Conservation (phyloP, 2,113 vertebrate species). For the Lophius piscatorius region DNA sequence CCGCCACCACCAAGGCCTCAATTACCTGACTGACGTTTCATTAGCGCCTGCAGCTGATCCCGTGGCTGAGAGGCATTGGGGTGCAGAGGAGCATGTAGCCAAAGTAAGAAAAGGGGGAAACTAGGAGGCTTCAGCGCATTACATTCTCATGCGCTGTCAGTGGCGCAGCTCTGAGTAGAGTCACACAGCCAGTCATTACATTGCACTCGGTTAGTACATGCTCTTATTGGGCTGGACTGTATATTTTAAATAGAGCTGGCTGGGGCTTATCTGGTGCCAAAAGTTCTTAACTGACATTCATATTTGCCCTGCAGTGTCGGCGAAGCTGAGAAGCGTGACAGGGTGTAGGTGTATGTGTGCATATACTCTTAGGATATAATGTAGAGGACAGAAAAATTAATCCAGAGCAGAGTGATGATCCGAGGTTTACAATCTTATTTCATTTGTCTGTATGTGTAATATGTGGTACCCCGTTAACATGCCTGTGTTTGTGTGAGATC, state of each 20-base stretch:
- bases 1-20: constrained; percentile 76
- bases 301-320: constrained; percentile 28
- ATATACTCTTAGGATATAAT: constrained; percentile 15
- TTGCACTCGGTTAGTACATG: constrained; percentile 72
- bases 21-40: constrained; percentile 83
- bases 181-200: constrained; percentile 72
- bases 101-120: constrained; percentile 28
- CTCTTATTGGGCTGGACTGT: constrained; percentile 67
- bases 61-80: constrained; percentile 76
- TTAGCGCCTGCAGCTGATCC: constrained; percentile 81
- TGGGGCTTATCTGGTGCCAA: constrained; percentile 49
- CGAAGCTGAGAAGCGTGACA: constrained; percentile 15
- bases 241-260: constrained; percentile 64
- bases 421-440: constrained; percentile 12
- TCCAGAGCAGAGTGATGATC: constrained; percentile 24
- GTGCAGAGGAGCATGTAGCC: constrained; percentile 66
- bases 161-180: constrained; percentile 66
- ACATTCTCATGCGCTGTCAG: constrained; percentile 75
- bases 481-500: constrained; percentile 40
- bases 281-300: constrained; percentile 40
- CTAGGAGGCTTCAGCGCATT: constrained; percentile 58
- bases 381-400: constrained; percentile 32
- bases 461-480: constrained; percentile 10
- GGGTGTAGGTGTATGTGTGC: constrained; percentile 8
- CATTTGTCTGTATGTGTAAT: constrained; percentile 8